phyloP scores from a whole-genome alignment of 2,797 vertebrate genomes.

The Enteromius mattozi region DNA sequence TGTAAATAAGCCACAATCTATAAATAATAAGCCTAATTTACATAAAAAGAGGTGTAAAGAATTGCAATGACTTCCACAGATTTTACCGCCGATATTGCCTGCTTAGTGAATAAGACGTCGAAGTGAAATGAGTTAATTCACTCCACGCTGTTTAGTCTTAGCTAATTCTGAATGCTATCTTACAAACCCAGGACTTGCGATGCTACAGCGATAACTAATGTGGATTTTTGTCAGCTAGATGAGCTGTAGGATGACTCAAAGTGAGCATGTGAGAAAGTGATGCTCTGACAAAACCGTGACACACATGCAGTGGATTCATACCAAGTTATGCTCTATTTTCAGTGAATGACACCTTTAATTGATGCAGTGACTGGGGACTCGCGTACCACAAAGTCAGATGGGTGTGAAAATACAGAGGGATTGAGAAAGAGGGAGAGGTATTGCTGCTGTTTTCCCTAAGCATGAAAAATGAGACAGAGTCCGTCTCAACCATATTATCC shows the following conservation, averaged over 20 bases:
- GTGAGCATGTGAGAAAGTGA: conserved; percentile 50
- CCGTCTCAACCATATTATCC: conserved; percentile 34
- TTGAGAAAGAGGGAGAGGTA: conserved; percentile 1
- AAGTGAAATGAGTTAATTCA: background rate
- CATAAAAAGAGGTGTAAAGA: conserved; percentile 3
- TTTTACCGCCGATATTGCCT: background rate
- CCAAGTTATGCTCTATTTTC: conserved; percentile 46
- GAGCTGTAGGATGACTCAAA: conserved; percentile 41
- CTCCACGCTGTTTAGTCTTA: conserved; percentile 3
- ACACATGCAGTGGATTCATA: conserved; percentile 29
- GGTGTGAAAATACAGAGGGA: conserved; percentile 8
- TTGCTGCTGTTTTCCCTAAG: conserved; percentile 32
- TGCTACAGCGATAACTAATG: background rate
- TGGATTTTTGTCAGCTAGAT: conserved; percentile 27
- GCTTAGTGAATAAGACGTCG: background rate
- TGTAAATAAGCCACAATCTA: conserved; percentile 16
- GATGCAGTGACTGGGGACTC: conserved; percentile 37
- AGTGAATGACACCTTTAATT: conserved; percentile 48
- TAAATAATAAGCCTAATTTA: conserved; percentile 23
- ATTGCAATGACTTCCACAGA: background rate
- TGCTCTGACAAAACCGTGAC: conserved; percentile 45
- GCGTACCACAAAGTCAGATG: conserved; percentile 23
- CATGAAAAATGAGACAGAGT: conserved; percentile 43
- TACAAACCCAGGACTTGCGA: conserved; percentile 12
- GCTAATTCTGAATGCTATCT: conserved; percentile 30